Percentiles rank a stretch among this genome's conserved stretches.
Conservation (phyloP, 2,113 vertebrate genomes). For the Tympanuchus pallidicinctus region DNA sequence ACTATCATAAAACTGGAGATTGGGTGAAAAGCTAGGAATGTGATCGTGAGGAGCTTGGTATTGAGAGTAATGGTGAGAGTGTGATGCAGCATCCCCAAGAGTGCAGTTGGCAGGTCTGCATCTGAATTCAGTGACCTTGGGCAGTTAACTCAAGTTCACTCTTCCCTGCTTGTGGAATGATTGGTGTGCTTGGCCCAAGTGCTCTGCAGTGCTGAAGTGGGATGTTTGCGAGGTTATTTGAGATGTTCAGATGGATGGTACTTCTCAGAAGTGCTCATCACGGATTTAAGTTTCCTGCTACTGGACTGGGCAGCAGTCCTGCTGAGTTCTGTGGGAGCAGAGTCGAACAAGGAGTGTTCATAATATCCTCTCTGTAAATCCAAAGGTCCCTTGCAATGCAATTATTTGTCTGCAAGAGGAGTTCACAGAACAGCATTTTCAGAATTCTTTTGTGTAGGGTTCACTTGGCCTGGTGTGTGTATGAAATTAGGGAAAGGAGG, state of each 20-base stretch:
- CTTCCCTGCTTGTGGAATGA: background rate
- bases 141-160: background rate
- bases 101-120: background rate
- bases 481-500: background rate
- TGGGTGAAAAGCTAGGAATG: background rate
- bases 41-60: background rate
- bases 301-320: background rate
- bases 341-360: background rate
- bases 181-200: background rate
- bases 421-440: background rate
- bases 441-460: background rate
- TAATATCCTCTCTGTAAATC: background rate
- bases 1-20: background rate
- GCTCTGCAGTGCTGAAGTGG: accelerated
- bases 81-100: background rate
- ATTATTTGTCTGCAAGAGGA: background rate
- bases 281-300: background rate
- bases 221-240: background rate
- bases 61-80: background rate
- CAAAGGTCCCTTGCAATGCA: background rate
- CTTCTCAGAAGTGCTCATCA: conserved; percentile 6
- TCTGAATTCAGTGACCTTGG: background rate
- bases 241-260: background rate
- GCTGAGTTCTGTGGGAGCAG: background rate
- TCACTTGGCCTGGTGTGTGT: background rate